phyloP scores from a whole-genome alignment of 2,113 vertebrate species.

The Bothrops jararaca region DNA sequence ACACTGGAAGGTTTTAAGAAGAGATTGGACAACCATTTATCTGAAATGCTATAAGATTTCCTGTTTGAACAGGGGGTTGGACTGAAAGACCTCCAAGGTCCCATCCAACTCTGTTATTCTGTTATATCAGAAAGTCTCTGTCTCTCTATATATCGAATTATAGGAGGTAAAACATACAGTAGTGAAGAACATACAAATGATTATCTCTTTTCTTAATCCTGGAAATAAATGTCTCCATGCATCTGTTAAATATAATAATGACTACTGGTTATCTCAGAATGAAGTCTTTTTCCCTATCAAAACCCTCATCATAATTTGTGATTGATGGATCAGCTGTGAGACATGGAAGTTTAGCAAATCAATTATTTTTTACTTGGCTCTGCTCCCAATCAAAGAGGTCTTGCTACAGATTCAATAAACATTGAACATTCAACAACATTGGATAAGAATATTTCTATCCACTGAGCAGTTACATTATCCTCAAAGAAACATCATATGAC shows the following conservation, averaged over 20 bases:
- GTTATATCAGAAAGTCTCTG: background rate
- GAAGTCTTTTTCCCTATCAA: slow-evolving; percentile 35
- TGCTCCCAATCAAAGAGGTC: background rate
- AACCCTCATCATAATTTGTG: slow-evolving; percentile 40
- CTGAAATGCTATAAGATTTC: too few species aligned
- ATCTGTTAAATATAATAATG: slow-evolving; percentile 48
- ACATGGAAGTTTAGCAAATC: background rate
- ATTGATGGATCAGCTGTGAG: slow-evolving; percentile 26
- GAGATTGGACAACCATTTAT: too few species aligned
- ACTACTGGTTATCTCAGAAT: slow-evolving; percentile 40
- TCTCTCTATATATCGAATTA: slow-evolving; percentile 34
- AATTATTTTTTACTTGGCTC: background rate
- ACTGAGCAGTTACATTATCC: too few species aligned
- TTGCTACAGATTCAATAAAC: slow-evolving; percentile 13
- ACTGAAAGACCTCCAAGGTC: too few species aligned
- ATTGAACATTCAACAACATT: background rate
- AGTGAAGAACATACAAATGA: slow-evolving; percentile 17
- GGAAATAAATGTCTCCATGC: slow-evolving; percentile 33
- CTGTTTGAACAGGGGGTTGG: too few species aligned
- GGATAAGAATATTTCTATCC: background rate
- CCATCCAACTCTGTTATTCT: too few species aligned
- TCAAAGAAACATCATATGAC: too few species aligned
- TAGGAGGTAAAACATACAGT: slow-evolving; percentile 37
- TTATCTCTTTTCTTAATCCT: slow-evolving; percentile 44
- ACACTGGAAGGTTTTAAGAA: too few species aligned